Evolutionary conservation across 2,797 vertebrate species (phyloP).

Genomic region (Cephalopachus bancanus): DNA sequence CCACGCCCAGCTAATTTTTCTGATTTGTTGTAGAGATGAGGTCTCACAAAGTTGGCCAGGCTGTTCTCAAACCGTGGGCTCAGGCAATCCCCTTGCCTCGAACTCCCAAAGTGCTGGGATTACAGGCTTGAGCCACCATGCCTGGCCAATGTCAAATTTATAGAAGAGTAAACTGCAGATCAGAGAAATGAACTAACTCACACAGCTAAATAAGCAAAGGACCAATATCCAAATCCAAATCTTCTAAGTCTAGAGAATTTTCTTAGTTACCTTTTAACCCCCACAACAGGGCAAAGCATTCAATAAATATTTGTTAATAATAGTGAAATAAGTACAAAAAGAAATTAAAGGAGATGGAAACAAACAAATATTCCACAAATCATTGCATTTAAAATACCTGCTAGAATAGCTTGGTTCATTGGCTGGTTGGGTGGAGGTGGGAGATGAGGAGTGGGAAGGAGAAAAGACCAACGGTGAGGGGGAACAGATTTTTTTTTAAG

Average conservation of each 20-base stretch:
- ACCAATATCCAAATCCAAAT: slow-evolving; percentile 1
- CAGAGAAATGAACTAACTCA: neutral
- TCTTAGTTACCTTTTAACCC: neutral
- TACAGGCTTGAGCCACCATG: no score
- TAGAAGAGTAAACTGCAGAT: neutral
- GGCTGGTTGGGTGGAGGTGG: neutral
- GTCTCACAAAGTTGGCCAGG: no score
- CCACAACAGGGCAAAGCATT: neutral
- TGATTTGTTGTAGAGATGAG: no score
- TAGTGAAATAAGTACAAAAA: neutral
- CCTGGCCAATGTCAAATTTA: neutral
- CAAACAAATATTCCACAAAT: neutral
- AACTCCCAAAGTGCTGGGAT: no score
- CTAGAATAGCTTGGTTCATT: neutral
- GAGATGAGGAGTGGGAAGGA: neutral
- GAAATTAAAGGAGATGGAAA: neutral
- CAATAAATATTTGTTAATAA: neutral
- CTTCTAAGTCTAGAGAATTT: neutral
- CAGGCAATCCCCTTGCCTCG: no score
- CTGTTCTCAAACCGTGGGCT: no score
- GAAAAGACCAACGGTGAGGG: neutral
- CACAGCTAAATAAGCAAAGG: neutral
- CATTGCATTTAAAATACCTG: slow-evolving; percentile 34
- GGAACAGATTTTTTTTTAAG: neutral
- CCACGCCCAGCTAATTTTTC: no score